Conservation (phyloP, 1,140 invertebrate genomes). For the Macrostomum lignano region DNA sequence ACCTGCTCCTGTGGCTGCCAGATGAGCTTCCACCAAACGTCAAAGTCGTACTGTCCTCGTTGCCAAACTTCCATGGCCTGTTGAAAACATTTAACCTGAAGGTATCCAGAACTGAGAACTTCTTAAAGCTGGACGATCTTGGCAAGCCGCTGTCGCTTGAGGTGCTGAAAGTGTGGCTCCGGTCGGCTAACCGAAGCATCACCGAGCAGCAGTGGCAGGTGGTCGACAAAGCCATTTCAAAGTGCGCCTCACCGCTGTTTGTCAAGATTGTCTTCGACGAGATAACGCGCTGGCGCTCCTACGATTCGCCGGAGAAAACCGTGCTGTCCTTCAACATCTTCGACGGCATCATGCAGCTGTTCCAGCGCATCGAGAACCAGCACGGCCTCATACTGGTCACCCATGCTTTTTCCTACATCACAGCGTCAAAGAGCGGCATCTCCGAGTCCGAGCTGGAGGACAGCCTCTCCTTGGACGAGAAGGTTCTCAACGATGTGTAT, state of each 20-base stretch:
- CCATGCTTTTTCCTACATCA: conserved; percentile 71
- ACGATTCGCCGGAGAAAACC: conserved; percentile 69
- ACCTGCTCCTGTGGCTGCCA: too few species aligned
- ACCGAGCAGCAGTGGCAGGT: conserved; percentile 51
- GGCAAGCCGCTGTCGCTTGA: too few species aligned
- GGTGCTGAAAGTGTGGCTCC: conserved; percentile 6
- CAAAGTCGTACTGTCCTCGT: too few species aligned
- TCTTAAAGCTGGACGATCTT: too few species aligned
- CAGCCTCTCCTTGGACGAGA: conserved; percentile 63
- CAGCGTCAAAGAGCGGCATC: conserved; percentile 59
- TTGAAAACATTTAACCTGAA: too few species aligned
- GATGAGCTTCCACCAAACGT: too few species aligned
- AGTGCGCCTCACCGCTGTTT: conserved; percentile 80
- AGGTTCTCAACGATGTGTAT: conserved; percentile 71
- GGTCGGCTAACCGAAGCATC: conserved; percentile 43
- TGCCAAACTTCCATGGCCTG: too few species aligned
- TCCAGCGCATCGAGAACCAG: conserved; percentile 60
- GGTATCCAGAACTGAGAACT: too few species aligned
- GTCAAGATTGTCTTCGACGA: conserved; percentile 63
- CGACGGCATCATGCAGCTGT: conserved; percentile 86
- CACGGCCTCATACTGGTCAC: conserved; percentile 68
- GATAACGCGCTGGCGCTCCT: conserved; percentile 78
- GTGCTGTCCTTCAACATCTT: conserved; percentile 69
- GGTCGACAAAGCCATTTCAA: conserved; percentile 57
- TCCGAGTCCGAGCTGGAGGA: conserved; percentile 77